Conservation (phyloP, 2,888 invertebrate genomes). For the Papilio elwesi region DNA sequence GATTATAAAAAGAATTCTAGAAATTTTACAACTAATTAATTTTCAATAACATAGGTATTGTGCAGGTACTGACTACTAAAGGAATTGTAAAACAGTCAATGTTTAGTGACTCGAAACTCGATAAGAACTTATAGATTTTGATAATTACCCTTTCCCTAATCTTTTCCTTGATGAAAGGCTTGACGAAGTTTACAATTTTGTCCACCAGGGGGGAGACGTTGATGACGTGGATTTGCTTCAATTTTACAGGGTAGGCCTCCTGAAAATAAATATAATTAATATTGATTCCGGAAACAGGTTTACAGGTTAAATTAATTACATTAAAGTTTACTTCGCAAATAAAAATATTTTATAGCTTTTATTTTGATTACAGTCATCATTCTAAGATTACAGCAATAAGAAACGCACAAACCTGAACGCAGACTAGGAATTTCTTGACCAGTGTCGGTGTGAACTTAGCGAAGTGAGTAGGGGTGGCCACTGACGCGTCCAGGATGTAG, state of each 20-base stretch:
- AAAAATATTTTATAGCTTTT: background rate
- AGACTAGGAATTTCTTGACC: slow-evolving; percentile 93
- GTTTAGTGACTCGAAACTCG: background rate
- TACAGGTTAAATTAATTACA: background rate
- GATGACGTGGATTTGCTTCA: slow-evolving; percentile 94
- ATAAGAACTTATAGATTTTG: background rate
- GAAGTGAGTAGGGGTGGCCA: slow-evolving; percentile 91
- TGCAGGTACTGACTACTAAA: no score
- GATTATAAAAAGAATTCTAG: no score
- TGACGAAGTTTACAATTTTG: slow-evolving; percentile 93
- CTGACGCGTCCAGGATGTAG: slow-evolving; percentile 91
- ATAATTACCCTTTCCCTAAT: slow-evolving; percentile 87
- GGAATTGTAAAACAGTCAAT: no score
- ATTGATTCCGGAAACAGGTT: background rate
- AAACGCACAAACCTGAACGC: slow-evolving; percentile 85
- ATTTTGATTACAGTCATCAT: background rate
- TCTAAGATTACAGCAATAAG: background rate
- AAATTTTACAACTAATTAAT: no score
- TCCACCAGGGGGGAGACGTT: slow-evolving; percentile 93
- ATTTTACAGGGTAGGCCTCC: slow-evolving; percentile 94
- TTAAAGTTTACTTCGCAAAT: background rate
- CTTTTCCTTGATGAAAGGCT: slow-evolving; percentile 94
- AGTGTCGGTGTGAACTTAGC: slow-evolving; percentile 92
- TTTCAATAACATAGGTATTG: no score
- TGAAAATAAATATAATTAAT: slow-evolving; percentile 55